A percentile compares a stretch with the other conserved stretches of the same genome.
Conservation (phyloP, 2,888 invertebrate genomes). For the Antitype chi region DNA sequence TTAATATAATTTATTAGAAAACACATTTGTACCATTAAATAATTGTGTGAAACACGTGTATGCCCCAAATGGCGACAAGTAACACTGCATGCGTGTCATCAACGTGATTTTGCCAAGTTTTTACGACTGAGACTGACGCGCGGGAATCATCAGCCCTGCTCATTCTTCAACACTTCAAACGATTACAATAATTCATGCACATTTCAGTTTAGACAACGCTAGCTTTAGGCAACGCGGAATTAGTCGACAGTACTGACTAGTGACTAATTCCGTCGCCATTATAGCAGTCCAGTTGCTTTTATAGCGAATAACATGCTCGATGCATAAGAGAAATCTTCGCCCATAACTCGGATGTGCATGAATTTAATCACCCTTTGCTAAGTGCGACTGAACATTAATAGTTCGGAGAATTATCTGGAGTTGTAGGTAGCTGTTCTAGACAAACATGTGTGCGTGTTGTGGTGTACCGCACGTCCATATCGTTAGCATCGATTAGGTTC, state of each 20-base stretch:
- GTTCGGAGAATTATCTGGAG: slow-evolving; percentile 41
- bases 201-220: slow-evolving; percentile 15
- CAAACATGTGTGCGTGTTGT: slow-evolving; percentile 25
- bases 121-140: slow-evolving; percentile 41
- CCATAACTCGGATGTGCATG: slow-evolving; percentile 31
- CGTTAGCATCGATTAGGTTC: slow-evolving; percentile 43
- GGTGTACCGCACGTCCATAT: slow-evolving; percentile 33
- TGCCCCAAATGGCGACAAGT: slow-evolving; percentile 17
- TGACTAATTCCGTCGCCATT: slow-evolving; percentile 27
- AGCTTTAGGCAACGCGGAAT: slow-evolving; percentile 10
- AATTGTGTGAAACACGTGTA: slow-evolving; percentile 40
- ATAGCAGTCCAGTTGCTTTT: slow-evolving; percentile 20
- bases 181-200: slow-evolving; percentile 9
- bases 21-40: not conserved
- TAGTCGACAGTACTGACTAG: slow-evolving; percentile 1
- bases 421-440: not conserved
- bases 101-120: slow-evolving; percentile 41
- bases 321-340: slow-evolving; percentile 15
- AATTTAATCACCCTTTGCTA: slow-evolving; percentile 37
- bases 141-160: slow-evolving; percentile 16
- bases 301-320: slow-evolving; percentile 23
- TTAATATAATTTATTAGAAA: slow-evolving; percentile 4
- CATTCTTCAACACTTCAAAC: slow-evolving; percentile 37
- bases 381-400: slow-evolving; percentile 28
- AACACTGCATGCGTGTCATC: slow-evolving; percentile 14